A percentile compares a stretch with the other conserved stretches of the same genome.
Evolutionary conservation across 2,113 vertebrate species (phyloP).

Genomic region (Varanus salvator): DNA sequence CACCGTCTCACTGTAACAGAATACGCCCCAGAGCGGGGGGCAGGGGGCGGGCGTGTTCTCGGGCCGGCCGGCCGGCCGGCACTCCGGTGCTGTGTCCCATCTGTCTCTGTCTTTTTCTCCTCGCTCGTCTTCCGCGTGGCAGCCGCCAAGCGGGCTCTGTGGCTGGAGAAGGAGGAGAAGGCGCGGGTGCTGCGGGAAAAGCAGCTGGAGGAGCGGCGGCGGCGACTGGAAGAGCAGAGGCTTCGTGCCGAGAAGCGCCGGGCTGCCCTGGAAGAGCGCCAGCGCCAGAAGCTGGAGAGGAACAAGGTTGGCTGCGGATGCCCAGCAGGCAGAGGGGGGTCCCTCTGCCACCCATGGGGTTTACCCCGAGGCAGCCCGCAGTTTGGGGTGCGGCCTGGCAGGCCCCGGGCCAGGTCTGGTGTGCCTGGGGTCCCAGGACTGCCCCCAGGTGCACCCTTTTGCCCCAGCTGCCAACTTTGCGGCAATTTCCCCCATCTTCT

Average conservation of each 20-base stretch:
- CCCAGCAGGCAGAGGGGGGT: fast-evolving
- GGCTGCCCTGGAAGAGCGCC: constrained; percentile 88
- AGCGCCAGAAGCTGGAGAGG: constrained; percentile 94
- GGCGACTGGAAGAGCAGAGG: constrained; percentile 90
- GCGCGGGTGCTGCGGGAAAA: constrained; percentile 89
- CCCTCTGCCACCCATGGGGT: fast-evolving
- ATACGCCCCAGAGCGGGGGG: neutral
- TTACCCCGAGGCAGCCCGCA: neutral
- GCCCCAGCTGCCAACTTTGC: no score
- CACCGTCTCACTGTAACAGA: neutral
- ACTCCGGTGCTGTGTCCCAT: neutral
- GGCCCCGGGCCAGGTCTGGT: no score
- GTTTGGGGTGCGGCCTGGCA: no score
- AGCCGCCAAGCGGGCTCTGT: constrained; percentile 93
- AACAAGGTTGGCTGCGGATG: constrained; percentile 86
- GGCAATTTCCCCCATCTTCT: no score
- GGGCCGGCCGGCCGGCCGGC: no score
- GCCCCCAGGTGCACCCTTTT: no score
- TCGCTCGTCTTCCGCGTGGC: neutral
- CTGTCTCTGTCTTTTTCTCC: neutral
- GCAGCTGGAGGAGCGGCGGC: constrained; percentile 91
- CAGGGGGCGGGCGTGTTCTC: neutral
- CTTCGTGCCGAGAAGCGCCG: constrained; percentile 89
- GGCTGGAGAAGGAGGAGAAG: constrained; percentile 96
- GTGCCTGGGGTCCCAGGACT: no score